Percentiles rank a stretch among this genome's conserved stretches.
phyloP scores from a whole-genome alignment of 1,140 invertebrate genomes.

The Bombyx mandarina region DNA sequence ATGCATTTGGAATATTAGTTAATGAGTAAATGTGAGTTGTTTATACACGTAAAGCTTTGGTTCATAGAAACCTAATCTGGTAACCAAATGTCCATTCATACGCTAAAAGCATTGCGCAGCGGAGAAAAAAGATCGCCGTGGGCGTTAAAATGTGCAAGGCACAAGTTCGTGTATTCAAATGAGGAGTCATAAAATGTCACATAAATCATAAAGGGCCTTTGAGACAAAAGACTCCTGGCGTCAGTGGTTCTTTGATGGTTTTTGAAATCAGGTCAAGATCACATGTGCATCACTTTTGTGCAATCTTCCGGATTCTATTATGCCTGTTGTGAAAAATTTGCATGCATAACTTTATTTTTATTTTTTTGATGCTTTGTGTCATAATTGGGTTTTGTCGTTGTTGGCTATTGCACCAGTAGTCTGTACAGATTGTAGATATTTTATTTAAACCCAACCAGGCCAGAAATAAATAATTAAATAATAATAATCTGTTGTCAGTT shows the following conservation, averaged over 20 bases:
- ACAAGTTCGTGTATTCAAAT: slow-evolving; percentile 64
- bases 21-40: slow-evolving; percentile 37
- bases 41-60: slow-evolving; percentile 40
- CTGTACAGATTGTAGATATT: too few species aligned
- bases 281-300: slow-evolving; percentile 64
- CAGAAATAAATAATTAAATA: too few species aligned
- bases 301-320: slow-evolving; percentile 56
- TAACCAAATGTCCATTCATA: slow-evolving; percentile 69
- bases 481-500: too few species aligned
- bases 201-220: slow-evolving; percentile 64
- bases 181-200: slow-evolving; percentile 66
- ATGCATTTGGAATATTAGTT: slow-evolving; percentile 29
- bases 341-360: slow-evolving; percentile 46
- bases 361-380: slow-evolving; percentile 9
- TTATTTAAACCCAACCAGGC: too few species aligned
- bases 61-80: slow-evolving; percentile 63
- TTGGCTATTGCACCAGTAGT: too few species aligned
- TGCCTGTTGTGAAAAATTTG: slow-evolving; percentile 24
- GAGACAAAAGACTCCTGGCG: slow-evolving; percentile 49
- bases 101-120: slow-evolving; percentile 59
- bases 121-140: slow-evolving; percentile 54
- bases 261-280: slow-evolving; percentile 64
- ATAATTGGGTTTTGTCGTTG: slow-evolving; percentile 2
- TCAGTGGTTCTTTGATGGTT: slow-evolving; percentile 49
- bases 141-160: slow-evolving; percentile 61